These are phyloP conservation scores for Lagodon rhomboides DNA, from an alignment of 2,797 vertebrate species.

Conservation along the genomic window DNA sequence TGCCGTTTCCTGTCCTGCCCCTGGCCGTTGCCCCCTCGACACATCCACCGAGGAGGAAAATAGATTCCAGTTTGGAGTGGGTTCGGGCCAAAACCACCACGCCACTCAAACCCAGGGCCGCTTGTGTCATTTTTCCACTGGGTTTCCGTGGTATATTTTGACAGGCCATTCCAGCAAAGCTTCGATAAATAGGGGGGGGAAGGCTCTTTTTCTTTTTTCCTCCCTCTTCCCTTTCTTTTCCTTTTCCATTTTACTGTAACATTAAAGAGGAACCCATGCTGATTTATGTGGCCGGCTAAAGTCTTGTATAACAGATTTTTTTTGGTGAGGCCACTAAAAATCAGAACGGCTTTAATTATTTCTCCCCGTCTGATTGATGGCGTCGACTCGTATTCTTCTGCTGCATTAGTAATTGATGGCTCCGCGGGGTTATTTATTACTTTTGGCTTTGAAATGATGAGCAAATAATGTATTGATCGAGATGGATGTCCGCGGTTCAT, in stretches of 20 bases:
- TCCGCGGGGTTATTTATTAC: background rate
- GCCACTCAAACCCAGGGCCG: slow-evolving; percentile 68
- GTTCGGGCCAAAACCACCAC: slow-evolving; percentile 72
- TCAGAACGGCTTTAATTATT: slow-evolving; percentile 60
- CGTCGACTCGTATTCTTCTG: background rate
- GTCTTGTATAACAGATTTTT: slow-evolving; percentile 47
- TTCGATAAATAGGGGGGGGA: slow-evolving; percentile 58
- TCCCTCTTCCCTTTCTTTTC: slow-evolving; percentile 35
- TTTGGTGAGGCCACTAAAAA: slow-evolving; percentile 47
- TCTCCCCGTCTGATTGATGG: slow-evolving; percentile 35
- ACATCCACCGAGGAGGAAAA: slow-evolving; percentile 60
- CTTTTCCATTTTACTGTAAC: slow-evolving; percentile 56
- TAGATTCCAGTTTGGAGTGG: slow-evolving; percentile 74
- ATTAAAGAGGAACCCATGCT: slow-evolving; percentile 39
- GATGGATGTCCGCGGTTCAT: slow-evolving; percentile 7
- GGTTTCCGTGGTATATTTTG: slow-evolving; percentile 79
- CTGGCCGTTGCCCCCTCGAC: slow-evolving; percentile 14
- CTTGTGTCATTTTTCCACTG: slow-evolving; percentile 79
- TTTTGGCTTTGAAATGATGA: slow-evolving; percentile 8
- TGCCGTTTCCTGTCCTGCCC: slow-evolving; percentile 64
- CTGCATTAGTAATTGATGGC: slow-evolving; percentile 36
- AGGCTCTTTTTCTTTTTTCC: slow-evolving; percentile 14
- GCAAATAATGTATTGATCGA: slow-evolving; percentile 30
- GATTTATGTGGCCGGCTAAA: slow-evolving; percentile 60
- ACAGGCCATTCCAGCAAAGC: slow-evolving; percentile 72